Base-by-base conservation (phyloP, 2,797 vertebrate species). In the Austrolebias charrua region DNA sequence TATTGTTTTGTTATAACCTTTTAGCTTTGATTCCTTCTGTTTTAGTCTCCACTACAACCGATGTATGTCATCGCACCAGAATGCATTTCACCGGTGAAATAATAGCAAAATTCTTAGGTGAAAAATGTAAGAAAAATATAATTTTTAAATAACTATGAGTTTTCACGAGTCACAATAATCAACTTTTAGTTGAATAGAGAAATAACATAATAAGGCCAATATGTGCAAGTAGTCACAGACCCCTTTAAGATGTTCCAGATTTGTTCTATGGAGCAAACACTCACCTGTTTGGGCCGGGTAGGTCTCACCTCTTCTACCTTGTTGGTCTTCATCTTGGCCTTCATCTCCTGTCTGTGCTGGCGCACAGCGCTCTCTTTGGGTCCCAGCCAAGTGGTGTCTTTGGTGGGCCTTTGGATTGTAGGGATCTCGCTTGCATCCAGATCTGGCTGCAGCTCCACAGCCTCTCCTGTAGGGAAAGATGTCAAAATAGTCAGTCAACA, bases 251-350 rank as follows among this genome's bases (percentile, higher is more conserved):
- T 38, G 24, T 52, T 42, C 44, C 12, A 18, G 8, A 35, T 11
- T 49, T 31, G 12, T 49, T 16, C 24, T 18, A 18, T 2, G 46
- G 33, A 69, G 50, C 35, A 31, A 18, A 54, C 51, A 47, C 31
- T 24, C 15, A 92, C 92, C 90, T 90, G 91, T 73, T 91, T 93
- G 54, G 86, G 86, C 7, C 89, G 82, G 6, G 84, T 52, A 0
- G 82, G 73, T 69, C 90, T 92, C 47, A 83, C 75, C 70, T 93
- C 92, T 29, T 93, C 92, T 77, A 88, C 76, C 76, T 92, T 93
- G 84, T 91, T 90, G 73, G 76, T 90, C 79, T 91, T 93, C 92
- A 93, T 93, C 80, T 91, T 93, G 52, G 90, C 84, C 87, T 90
- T 92, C 80, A 91, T 81, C 78, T 92, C 91, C 66, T 89, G 91